These are phyloP conservation scores for Palythoa grandis DNA, from an alignment of 92 coral and sea anemone genomes.

Conservation along the genomic window DNA sequence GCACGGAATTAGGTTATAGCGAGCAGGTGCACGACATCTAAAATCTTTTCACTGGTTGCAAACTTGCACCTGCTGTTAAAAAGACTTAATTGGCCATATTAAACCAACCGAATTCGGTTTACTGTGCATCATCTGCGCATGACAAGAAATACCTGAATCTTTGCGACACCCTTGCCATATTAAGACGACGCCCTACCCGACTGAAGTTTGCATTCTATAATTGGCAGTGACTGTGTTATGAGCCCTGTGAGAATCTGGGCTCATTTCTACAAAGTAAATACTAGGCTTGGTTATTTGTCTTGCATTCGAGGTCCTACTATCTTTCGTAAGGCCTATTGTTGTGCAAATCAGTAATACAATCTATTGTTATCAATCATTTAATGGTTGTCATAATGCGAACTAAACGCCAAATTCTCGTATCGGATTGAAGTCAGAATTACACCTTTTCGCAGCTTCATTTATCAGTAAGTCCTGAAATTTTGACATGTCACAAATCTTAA, in stretches of 20 bases:
- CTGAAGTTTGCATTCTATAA: slow-evolving; percentile 20
- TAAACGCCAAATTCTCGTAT: slow-evolving; percentile 28
- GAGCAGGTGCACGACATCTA: slow-evolving; percentile 27
- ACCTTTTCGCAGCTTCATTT: not conserved
- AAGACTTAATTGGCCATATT: slow-evolving; percentile 25
- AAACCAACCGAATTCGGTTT: not conserved
- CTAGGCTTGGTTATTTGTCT: slow-evolving; percentile 53
- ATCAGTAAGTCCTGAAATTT: not conserved
- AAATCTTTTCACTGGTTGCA: slow-evolving; percentile 28
- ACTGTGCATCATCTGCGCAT: not conserved
- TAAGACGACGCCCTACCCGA: slow-evolving; percentile 9
- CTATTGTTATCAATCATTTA: slow-evolving; percentile 56
- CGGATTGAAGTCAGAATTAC: slow-evolving; percentile 10
- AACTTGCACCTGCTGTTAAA: slow-evolving; percentile 28
- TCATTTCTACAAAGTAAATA: slow-evolving; percentile 22
- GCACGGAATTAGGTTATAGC: slow-evolving; percentile 13
- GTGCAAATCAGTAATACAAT: slow-evolving; percentile 64
- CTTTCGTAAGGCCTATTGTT: slow-evolving; percentile 73
- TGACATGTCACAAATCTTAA: not conserved
- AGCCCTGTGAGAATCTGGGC: not conserved
- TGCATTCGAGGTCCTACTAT: slow-evolving; percentile 25
- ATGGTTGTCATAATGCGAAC: slow-evolving; percentile 29
- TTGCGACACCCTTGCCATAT: not conserved
- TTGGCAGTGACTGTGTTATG: slow-evolving; percentile 26
- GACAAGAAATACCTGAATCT: not conserved